Evolutionary conservation across 2,113 vertebrate species (phyloP).

Genomic region (Mesoclemmys tuberculata): DNA sequence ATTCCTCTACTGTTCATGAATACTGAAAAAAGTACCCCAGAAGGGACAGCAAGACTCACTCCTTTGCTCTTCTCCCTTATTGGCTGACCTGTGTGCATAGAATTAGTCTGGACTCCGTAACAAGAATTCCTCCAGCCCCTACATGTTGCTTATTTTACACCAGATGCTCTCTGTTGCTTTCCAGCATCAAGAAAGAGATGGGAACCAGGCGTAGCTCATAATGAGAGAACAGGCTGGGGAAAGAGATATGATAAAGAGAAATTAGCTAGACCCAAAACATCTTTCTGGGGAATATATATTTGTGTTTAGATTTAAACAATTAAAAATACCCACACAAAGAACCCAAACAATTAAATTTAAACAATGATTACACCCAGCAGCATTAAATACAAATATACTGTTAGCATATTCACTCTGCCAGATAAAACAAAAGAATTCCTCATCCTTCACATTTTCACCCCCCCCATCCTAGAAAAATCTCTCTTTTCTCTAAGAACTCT

Average conservation of each 20-base stretch:
- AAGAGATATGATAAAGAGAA: background rate
- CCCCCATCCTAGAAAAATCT: background rate
- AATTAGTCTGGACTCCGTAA: background rate
- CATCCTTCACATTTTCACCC: background rate
- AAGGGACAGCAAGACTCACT: background rate
- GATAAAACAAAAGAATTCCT: background rate
- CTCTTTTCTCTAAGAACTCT: background rate
- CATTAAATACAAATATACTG: background rate
- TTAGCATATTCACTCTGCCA: background rate
- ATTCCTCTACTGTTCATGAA: background rate
- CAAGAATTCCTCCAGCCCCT: background rate
- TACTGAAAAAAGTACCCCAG: background rate
- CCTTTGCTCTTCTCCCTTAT: background rate
- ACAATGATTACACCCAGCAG: background rate
- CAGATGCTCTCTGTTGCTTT: background rate
- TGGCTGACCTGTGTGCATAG: background rate
- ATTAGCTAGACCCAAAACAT: background rate
- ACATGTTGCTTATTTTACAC: background rate
- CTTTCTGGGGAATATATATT: background rate
- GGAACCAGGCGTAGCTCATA: rapidly evolving
- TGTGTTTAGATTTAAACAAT: background rate
- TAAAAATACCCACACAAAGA: background rate
- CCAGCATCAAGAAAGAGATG: background rate
- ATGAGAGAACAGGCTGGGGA: background rate
- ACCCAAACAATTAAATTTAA: background rate